Evolutionary conservation across 2,888 invertebrate species (phyloP), one percentile per base, ranked within the genome.

Genomic region (Apotomis capreana): DNA sequence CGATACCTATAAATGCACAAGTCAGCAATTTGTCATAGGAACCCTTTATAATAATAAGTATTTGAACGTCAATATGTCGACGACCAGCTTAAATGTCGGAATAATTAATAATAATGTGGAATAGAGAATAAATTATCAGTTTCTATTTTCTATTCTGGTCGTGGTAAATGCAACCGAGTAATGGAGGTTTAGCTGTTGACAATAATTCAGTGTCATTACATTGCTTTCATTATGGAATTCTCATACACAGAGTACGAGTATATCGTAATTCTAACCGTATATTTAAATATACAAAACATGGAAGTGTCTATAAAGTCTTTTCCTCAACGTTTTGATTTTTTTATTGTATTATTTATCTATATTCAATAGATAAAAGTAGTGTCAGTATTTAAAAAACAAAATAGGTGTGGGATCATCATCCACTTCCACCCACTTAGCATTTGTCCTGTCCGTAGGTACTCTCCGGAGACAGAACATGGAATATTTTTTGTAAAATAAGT

Each of bases 121-220:
- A 49, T 55, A 6, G 8, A 61, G 46, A 55, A 69, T 69, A 69
- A 69, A 49, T 69, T 55, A 69, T 46, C 36, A 36, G 61, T 55
- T 55, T 55, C 49, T 36, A 55, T 61, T n/a, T 36, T 37, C 61
- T 62, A 60, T 61, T 61, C 61, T 37, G 13, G 61, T 3, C 61
- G 54, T 68, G 40, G 52, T 49, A 55, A 55, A 69, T n/a, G 46
- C 61, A 55, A 49, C 12, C 40, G 64, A 55, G 61, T 59, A 6
- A 40, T 58, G 10, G 10, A 9, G 12, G 13, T 44, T 59, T n/a
- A 44, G 40, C 13, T 6, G 40, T 46, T 46, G 44, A 9, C 46
- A 26, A 46, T 26, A 60, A 60, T 40, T 59, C 10, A 58, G 4
- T 44, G 44, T 44, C 13, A 40, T 40, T 13, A 59, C 0, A 49